phyloP scores from a whole-genome alignment of 2,888 invertebrate species.

The Catocala nupta region DNA sequence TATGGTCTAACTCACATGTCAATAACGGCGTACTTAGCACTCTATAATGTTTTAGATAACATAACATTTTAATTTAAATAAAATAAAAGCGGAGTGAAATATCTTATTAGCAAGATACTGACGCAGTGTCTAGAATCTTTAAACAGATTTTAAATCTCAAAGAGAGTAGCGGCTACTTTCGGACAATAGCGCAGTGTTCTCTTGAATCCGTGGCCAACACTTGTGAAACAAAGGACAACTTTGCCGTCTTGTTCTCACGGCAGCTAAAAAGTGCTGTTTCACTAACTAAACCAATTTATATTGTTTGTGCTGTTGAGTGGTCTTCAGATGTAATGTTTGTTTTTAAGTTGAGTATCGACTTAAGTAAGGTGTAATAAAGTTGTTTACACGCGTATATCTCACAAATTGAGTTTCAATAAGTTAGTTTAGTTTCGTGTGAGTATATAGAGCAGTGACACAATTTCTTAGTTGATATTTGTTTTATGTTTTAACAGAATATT shows the following conservation, averaged over 20 bases:
- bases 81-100: too few relatives aligned
- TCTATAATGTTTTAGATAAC: too few relatives aligned
- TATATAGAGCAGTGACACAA: too few relatives aligned
- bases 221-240: slow-evolving; percentile 56
- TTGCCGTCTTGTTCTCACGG: slow-evolving; percentile 28
- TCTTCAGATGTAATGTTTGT: not conserved
- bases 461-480: too few relatives aligned
- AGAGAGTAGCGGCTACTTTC: slow-evolving; percentile 41
- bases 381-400: not conserved
- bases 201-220: slow-evolving; percentile 41
- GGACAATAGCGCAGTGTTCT: slow-evolving; percentile 60
- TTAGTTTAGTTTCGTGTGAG: too few relatives aligned
- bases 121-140: not conserved
- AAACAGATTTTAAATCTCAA: slow-evolving; percentile 28
- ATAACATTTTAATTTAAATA: too few relatives aligned
- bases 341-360: not conserved
- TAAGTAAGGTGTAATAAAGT: not conserved
- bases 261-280: slow-evolving; percentile 20
- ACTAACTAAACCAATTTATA: slow-evolving; percentile 19
- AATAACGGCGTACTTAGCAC: too few relatives aligned
- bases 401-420: too few relatives aligned
- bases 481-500: too few relatives aligned
- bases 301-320: not conserved
- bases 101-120: not conserved
- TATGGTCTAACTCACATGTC: too few relatives aligned